A percentile compares a stretch with the other conserved stretches of the same genome.
Conservation (phyloP, 2,888 invertebrate genomes). For the Herminia tarsipennalis region DNA sequence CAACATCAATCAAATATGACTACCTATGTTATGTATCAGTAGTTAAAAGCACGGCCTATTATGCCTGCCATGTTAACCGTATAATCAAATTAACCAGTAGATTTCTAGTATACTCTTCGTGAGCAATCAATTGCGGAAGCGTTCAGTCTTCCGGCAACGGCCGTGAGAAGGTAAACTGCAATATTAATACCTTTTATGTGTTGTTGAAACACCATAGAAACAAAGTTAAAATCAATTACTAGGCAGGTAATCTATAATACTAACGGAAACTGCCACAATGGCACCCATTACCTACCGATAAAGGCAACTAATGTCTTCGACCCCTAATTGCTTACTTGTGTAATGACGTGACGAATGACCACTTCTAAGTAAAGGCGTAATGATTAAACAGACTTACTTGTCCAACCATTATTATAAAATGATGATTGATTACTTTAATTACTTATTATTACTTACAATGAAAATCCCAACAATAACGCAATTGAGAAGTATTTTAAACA, state of each 20-base stretch:
- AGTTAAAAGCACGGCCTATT: too few relatives aligned
- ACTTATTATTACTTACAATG: not conserved
- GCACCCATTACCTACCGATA: conserved; percentile 27
- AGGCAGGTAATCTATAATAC: conserved; percentile 18
- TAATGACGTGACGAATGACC: conserved; percentile 16
- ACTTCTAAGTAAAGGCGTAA: conserved; percentile 21
- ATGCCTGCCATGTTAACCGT: conserved; percentile 2
- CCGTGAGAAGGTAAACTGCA: conserved; percentile 43
- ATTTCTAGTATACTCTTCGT: conserved; percentile 28
- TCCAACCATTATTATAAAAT: too few relatives aligned
- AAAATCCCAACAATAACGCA: not conserved
- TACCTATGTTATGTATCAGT: too few relatives aligned
- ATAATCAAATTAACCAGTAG: conserved; percentile 27
- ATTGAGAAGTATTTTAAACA: too few relatives aligned
- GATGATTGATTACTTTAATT: conserved; percentile 17
- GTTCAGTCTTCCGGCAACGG: conserved; percentile 52
- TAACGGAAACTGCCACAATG: conserved; percentile 33
- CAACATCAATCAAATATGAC: too few relatives aligned
- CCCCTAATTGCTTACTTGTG: conserved; percentile 23
- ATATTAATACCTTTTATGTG: conserved; percentile 38
- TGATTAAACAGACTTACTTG: too few relatives aligned
- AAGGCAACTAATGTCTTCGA: conserved; percentile 31
- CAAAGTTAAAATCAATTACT: conserved; percentile 24
- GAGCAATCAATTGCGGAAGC: conserved; percentile 45
- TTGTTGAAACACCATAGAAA: conserved; percentile 23